A percentile compares a stretch with the other conserved stretches of the same genome.
Conservation (phyloP, 2,113 vertebrate genomes). For the human (Homo sapiens) region GRCh38 chr5:62613501-62614000, state of each 20-base stretch:
- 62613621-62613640: neutral
- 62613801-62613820: neutral
- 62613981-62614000: neutral
- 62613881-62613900: neutral
- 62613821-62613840: neutral
- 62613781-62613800: neutral
- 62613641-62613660: neutral
- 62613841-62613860: neutral
- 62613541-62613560: too few species aligned
- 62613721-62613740: neutral
- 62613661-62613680: neutral
- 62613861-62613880: neutral
- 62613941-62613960: neutral
- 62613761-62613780: neutral
- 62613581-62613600: too few species aligned
- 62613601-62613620: neutral
- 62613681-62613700: neutral
- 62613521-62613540: too few species aligned
- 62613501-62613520: too few species aligned
- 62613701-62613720: neutral
- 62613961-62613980: neutral
- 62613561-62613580: too few species aligned
- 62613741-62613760: neutral
- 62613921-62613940: neutral
- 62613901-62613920: neutral